Evolutionary conservation across 2,113 vertebrate species (phyloP).

Genomic region (Bubo bubo): DNA sequence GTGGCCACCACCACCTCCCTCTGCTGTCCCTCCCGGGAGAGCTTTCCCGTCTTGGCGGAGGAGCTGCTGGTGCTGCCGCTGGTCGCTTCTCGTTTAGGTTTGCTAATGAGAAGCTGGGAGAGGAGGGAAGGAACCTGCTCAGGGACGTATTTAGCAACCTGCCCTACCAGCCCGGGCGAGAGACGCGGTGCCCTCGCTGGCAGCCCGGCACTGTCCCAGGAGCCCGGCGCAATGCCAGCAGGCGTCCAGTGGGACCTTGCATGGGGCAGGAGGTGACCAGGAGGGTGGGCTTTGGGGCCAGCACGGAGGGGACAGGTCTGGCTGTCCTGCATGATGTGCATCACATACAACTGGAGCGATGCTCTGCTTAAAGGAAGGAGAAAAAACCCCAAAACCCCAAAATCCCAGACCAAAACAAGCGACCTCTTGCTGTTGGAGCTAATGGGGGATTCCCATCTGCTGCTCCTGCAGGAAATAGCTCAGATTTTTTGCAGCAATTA

Average conservation of each 20-base stretch:
- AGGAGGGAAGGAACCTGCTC: slow-evolving; percentile 12
- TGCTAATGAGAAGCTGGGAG: neutral
- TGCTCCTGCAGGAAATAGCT: slow-evolving; percentile 67
- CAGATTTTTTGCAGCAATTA: slow-evolving; percentile 43
- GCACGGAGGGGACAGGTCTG: neutral
- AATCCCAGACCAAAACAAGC: neutral
- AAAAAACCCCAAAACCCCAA: neutral
- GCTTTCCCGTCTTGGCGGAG: neutral
- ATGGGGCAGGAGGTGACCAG: neutral
- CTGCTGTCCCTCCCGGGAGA: neutral
- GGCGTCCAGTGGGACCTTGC: rapidly evolving
- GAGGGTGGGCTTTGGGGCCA: neutral
- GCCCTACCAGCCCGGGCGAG: neutral
- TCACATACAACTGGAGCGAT: neutral
- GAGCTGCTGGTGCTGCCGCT: neutral
- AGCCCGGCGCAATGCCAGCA: neutral
- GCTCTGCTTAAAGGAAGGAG: neutral
- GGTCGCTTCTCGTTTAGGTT: neutral
- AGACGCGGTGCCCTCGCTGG: neutral
- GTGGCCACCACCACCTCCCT: rapidly evolving
- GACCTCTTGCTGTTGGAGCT: neutral
- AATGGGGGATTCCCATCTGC: slow-evolving; percentile 41
- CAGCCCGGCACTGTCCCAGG: neutral
- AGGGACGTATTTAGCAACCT: neutral
- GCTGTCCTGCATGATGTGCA: neutral